These are phyloP conservation scores for Vulpes ferrilata DNA, from an alignment of 2,113 vertebrate genomes.

Conservation along the genomic window DNA sequence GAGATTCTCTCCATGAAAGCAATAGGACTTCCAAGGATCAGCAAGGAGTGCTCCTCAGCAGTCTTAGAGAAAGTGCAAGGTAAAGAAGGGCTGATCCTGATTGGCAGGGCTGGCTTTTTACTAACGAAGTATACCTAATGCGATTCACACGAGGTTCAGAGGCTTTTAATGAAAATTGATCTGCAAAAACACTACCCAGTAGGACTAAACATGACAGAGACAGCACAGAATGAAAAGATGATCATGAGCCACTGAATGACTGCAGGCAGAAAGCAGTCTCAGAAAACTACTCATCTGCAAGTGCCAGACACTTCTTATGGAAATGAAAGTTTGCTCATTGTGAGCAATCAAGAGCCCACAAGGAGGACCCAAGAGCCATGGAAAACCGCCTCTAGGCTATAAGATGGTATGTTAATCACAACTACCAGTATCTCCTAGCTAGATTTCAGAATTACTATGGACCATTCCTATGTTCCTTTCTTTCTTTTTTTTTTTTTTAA, in stretches of 20 bases:
- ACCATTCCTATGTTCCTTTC: background rate
- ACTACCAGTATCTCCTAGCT: background rate
- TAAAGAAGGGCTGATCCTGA: background rate
- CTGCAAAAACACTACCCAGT: background rate
- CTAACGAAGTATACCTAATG: background rate
- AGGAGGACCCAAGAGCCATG: background rate
- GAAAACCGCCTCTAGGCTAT: background rate
- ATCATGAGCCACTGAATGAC: background rate
- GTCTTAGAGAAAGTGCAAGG: background rate
- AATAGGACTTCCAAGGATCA: background rate
- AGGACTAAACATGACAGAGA: background rate
- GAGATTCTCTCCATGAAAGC: background rate
- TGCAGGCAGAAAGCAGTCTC: background rate
- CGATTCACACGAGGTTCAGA: background rate
- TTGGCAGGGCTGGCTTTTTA: background rate
- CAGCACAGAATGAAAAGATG: background rate
- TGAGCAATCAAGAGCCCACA: background rate
- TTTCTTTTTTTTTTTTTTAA: too few species aligned
- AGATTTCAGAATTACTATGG: background rate
- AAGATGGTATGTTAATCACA: background rate
- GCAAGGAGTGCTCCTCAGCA: background rate
- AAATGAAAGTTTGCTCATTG: background rate
- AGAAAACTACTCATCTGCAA: background rate
- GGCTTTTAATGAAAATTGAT: background rate
- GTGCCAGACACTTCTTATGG: background rate